Evolutionary conservation across 2,797 vertebrate species (phyloP), one percentile per base, ranked within the genome.

Genomic region (Acrocephalus scirpaceus): DNA sequence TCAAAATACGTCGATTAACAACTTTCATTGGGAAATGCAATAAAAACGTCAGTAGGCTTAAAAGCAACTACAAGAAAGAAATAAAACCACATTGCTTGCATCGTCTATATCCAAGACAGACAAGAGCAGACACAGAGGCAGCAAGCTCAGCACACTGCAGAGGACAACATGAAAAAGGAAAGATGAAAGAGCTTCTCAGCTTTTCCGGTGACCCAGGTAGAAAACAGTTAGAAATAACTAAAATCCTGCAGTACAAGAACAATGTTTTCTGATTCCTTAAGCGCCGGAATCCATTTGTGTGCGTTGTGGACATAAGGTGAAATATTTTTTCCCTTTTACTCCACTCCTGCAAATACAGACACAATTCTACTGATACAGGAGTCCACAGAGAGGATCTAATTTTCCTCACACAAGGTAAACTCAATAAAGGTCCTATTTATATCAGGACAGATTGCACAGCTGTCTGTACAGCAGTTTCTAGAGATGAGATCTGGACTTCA

Each of bases 301-400:
- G 4, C 20, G 3, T 29, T 11, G 4, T 1, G 17, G 8, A 44
- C 17, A n/a, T 4, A 4, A 50, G 45, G 7, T 1, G 5, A 44
- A 15, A 26, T 0, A 34, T 2, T n/a, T 30, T 30, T 23, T n/a
- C 5, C 7, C 4, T 60, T 57, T 32, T 18, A 17, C 10, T 4
- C 4, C 5, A 9, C 8, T 51, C 9, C 11, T 32, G 10, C 50
- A 72, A 76, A 67, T 4, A 29, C 5, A 17, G 5, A 32, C 8
- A 5, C 2, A 58, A 3, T 1, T 22, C 4, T 7, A 20, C 11
- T 5, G 7, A 32, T 0, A 51, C 0, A 21, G 7, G 5, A 40
- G 5, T 18, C 42, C 13, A 30, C 12, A 30, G 2, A 66, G 1
- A 5, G 1, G 1, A 45, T 14, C 4, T 14, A 2, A 12, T 16